phyloP scores from a whole-genome alignment of 2,888 invertebrate genomes.

The Alloscopus bannaensis region DNA sequence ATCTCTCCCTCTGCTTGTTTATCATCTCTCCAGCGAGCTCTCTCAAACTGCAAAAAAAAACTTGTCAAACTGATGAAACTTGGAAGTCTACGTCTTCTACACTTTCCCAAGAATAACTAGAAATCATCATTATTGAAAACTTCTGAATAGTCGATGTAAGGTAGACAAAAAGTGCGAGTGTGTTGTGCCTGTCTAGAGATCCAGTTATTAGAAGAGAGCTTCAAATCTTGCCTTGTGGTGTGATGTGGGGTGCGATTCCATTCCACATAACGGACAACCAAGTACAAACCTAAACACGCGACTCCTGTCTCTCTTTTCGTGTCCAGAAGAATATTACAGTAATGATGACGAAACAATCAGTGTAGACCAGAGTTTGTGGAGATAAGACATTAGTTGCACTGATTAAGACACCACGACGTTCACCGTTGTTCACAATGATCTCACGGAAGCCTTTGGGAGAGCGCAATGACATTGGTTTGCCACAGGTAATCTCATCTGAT shows the following conservation, averaged over 20 bases:
- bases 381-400: neutral
- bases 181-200: no score
- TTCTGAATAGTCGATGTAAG: neutral
- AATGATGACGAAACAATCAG: neutral
- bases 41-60: neutral
- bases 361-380: slow-evolving; percentile 4
- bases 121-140: neutral
- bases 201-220: no score
- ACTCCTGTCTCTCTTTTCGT: no score
- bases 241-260: neutral
- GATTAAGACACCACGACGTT: no score
- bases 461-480: slow-evolving; percentile 22
- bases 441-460: slow-evolving; percentile 44
- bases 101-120: neutral
- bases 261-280: slow-evolving; percentile 7
- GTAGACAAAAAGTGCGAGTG: slow-evolving; percentile 3
- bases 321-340: no score
- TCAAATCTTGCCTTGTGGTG: neutral
- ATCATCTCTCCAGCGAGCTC: neutral
- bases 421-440: slow-evolving; percentile 28
- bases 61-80: neutral
- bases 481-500: neutral
- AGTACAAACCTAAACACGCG: neutral
- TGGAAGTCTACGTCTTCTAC: neutral
- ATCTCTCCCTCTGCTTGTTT: neutral